phyloP scores from a whole-genome alignment of 1,140 invertebrate genomes.

The Pinna nobilis region DNA sequence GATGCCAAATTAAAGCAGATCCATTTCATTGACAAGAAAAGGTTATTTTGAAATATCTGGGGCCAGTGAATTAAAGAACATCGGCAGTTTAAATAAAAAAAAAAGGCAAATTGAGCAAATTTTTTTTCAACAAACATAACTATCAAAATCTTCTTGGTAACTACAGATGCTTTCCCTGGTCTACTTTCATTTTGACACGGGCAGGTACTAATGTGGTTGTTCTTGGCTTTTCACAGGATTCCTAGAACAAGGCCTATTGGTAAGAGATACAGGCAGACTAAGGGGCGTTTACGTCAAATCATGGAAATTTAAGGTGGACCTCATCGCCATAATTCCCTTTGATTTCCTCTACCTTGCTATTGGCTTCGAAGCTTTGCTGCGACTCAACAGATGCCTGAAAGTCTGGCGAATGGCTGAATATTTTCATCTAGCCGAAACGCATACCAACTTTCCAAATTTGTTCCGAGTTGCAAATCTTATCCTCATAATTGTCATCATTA shows the following conservation, averaged over 20 bases:
- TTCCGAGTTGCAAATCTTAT: constrained; percentile 79
- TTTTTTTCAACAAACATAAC: too few species aligned
- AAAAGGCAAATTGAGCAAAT: too few species aligned
- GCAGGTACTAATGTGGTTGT: too few species aligned
- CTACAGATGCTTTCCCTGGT: too few species aligned
- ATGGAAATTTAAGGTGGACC: constrained; percentile 79
- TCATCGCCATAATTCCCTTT: constrained; percentile 88
- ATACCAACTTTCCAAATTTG: constrained; percentile 91
- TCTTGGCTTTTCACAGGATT: constrained; percentile 69
- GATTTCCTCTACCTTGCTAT: constrained; percentile 85
- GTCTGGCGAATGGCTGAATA: constrained; percentile 89
- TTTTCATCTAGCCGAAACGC: constrained; percentile 94
- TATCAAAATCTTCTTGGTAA: too few species aligned
- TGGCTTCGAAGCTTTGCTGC: constrained; percentile 75
- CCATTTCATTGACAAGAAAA: too few species aligned
- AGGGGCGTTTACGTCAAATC: constrained; percentile 85
- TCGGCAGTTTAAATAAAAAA: too few species aligned
- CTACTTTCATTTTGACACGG: too few species aligned
- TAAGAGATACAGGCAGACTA: constrained; percentile 85
- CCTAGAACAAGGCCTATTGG: constrained; percentile 93
- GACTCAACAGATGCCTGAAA: constrained; percentile 90
- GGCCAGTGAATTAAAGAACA: too few species aligned
- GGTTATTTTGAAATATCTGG: too few species aligned
- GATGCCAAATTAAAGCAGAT: too few species aligned
- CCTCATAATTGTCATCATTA: constrained; percentile 92